phyloP scores from a whole-genome alignment of 1,140 invertebrate genomes.

The Antheraea mylitta region DNA sequence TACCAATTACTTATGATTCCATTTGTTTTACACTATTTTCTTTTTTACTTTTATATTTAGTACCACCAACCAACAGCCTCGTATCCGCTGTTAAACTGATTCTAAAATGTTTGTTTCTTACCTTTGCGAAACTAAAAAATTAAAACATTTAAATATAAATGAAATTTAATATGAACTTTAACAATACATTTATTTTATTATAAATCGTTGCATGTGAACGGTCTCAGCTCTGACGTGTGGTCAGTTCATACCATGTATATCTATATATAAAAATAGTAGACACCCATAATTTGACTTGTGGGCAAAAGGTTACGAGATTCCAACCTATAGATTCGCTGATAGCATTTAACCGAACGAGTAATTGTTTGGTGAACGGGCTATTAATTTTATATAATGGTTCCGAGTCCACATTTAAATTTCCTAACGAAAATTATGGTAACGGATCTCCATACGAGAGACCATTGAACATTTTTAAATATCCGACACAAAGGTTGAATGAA shows the following conservation, averaged over 20 bases:
- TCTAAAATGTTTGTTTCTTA: too few relatives aligned
- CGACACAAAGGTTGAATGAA: conserved; percentile 27
- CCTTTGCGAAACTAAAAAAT: too few relatives aligned
- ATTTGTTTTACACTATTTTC: too few relatives aligned
- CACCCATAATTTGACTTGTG: conserved; percentile 46
- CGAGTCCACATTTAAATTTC: conserved; percentile 53
- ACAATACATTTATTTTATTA: neutral
- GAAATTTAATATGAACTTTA: too few relatives aligned
- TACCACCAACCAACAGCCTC: too few relatives aligned
- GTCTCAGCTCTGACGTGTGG: conserved; percentile 21
- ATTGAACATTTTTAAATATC: conserved; percentile 45
- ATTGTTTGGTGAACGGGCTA: conserved; percentile 64
- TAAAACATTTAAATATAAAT: too few relatives aligned
- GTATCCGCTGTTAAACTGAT: too few relatives aligned
- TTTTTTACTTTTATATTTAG: too few relatives aligned
- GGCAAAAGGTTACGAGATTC: conserved; percentile 73
- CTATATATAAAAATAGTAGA: neutral
- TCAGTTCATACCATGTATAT: conserved; percentile 29
- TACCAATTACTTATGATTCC: too few relatives aligned
- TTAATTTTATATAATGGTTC: conserved; percentile 67
- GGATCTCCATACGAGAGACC: conserved; percentile 33
- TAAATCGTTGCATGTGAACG: conserved; percentile 31
- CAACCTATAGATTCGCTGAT: conserved; percentile 67
- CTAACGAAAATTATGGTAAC: conserved; percentile 58
- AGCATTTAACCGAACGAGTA: conserved; percentile 65